A percentile compares a stretch with the other conserved stretches of the same genome.
These are phyloP conservation scores for Aphrocallistes beatrix DNA, from an alignment of 37 sponge, comb jelly and placozoan species.

Conservation along the genomic window DNA sequence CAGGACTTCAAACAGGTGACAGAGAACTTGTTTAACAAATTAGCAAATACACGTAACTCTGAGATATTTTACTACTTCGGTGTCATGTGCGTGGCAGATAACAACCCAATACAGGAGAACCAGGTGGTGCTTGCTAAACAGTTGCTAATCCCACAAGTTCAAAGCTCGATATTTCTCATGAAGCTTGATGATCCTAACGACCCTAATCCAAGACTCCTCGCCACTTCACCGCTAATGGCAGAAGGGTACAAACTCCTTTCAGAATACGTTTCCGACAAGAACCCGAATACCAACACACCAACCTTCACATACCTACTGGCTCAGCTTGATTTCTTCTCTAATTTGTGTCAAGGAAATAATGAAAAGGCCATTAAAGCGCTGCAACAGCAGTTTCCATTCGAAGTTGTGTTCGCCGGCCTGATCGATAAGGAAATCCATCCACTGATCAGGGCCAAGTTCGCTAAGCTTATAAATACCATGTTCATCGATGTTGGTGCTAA, in stretches of 20 bases:
- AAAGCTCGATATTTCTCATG: not conserved
- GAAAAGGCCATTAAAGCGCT: not conserved
- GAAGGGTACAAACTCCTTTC: slow-evolving; percentile 2
- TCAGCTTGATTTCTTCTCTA: not conserved
- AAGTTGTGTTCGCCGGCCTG: not conserved
- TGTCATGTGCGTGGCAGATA: slow-evolving; percentile 7
- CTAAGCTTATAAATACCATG: not conserved
- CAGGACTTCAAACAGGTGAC: not conserved
- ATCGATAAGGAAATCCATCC: not conserved
- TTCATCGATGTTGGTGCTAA: slow-evolving; percentile 55
- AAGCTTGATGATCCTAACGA: not conserved
- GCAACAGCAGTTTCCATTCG: slow-evolving; percentile 13
- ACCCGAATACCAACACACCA: not conserved
- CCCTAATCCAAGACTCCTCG: not conserved
- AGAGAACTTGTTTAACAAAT: not conserved
- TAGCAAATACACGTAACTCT: not conserved
- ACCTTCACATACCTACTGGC: not conserved
- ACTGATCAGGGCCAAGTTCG: not conserved
- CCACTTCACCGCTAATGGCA: not conserved
- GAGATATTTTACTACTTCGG: slow-evolving; percentile 1
- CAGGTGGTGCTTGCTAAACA: not conserved
- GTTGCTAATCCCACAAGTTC: not conserved
- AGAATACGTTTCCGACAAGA: not conserved
- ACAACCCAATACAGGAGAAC: not conserved
- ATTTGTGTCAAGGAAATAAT: not conserved